Evolutionary conservation across 2,888 invertebrate species (phyloP).

Genomic region (Orthonevra nobilis): DNA sequence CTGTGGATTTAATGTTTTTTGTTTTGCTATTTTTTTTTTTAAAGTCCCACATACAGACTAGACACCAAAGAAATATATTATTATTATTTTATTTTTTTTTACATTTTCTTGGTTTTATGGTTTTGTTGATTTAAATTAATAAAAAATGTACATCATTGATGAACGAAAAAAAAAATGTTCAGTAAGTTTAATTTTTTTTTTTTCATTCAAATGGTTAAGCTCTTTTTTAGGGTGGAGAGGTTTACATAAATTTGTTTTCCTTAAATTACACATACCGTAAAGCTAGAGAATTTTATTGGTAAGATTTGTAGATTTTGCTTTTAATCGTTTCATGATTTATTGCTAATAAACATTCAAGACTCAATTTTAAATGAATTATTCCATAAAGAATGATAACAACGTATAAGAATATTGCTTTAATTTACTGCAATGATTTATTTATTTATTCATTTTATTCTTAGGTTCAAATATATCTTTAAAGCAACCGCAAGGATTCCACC

Average conservation of each 20-base stretch:
- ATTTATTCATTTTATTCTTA: neutral
- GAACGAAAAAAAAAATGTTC: conserved; percentile 57
- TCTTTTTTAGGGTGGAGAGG: conserved; percentile 66
- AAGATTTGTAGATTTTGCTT: conserved; percentile 13
- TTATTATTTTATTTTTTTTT: conserved; percentile 20
- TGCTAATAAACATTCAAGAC: conserved; percentile 56
- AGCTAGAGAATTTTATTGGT: conserved; percentile 55
- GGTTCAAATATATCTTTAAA: conserved; percentile 1
- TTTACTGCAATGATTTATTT: conserved; percentile 43
- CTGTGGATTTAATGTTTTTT: conserved; percentile 38
- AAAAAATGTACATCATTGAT: conserved; percentile 63
- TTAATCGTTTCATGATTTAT: conserved; percentile 48
- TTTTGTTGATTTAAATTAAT: conserved; percentile 69
- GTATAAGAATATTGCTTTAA: conserved; percentile 63
- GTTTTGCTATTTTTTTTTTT: conserved; percentile 72
- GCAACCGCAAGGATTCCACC: conserved; percentile 34
- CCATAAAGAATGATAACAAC: conserved; percentile 46
- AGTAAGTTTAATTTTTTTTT: conserved; percentile 50
- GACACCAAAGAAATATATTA: conserved; percentile 77
- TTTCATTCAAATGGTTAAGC: conserved; percentile 64
- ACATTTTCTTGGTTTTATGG: too few relatives aligned
- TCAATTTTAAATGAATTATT: conserved; percentile 42
- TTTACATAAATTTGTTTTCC: conserved; percentile 65
- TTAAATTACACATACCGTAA: conserved; percentile 64
- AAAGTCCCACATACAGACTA: conserved; percentile 77